Percentiles rank a stretch among this genome's conserved stretches.
phyloP scores from a whole-genome alignment of 2,888 invertebrate genomes.

The Drosophila nr. perissopoda region DNA sequence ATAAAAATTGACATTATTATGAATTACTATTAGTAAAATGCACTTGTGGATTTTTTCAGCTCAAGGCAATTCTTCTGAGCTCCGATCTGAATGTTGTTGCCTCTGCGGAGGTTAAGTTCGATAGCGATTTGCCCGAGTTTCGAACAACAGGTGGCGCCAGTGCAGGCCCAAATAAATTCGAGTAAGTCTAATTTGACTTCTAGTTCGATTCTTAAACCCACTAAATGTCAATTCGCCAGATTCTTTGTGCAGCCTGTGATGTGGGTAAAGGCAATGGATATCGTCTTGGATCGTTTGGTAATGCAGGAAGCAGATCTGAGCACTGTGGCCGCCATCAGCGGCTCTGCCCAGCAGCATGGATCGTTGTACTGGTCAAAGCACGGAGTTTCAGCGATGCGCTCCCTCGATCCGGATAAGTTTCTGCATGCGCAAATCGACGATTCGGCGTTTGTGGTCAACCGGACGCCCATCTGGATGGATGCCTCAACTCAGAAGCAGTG shows the following conservation, averaged over 20 bases:
- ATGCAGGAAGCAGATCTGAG: constrained; percentile 93
- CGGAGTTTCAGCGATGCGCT: constrained; percentile 88
- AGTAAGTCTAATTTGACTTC: constrained; percentile 63
- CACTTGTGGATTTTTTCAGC: constrained; percentile 87
- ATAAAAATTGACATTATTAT: not conserved
- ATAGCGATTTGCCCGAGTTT: constrained; percentile 96
- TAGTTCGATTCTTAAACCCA: not conserved
- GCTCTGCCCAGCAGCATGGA: constrained; percentile 99
- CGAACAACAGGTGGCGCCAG: constrained; percentile 87
- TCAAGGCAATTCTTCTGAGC: constrained; percentile 94
- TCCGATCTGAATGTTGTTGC: constrained; percentile 90
- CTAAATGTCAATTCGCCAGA: constrained; percentile 81
- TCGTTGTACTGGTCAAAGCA: constrained; percentile 97
- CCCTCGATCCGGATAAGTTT: constrained; percentile 90
- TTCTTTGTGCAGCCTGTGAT: constrained; percentile 94
- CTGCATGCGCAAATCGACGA: constrained; percentile 93
- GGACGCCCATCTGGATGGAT: constrained; percentile 99
- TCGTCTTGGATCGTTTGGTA: constrained; percentile 93
- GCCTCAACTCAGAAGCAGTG: constrained; percentile 86
- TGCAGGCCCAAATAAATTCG: constrained; percentile 85
- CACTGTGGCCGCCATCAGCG: constrained; percentile 93
- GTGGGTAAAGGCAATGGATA: constrained; percentile 98
- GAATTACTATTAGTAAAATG: not conserved
- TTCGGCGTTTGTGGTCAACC: constrained; percentile 90
- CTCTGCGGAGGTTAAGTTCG: constrained; percentile 94